Percentiles rank a stretch among this genome's conserved stretches.
phyloP scores from a whole-genome alignment of 2,888 invertebrate genomes.

The Mamestra brassicae region DNA sequence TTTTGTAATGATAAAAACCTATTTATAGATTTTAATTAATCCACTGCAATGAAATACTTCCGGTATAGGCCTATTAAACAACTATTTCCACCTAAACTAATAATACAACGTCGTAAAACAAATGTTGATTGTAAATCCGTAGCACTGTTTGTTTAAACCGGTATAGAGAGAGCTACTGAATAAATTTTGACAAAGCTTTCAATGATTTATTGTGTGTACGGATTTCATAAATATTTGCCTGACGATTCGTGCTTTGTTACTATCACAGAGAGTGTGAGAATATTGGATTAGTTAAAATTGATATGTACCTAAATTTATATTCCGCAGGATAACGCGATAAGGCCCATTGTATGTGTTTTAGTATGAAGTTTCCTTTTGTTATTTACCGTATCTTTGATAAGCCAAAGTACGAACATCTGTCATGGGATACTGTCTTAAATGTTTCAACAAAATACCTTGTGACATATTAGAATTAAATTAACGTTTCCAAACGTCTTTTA shows the following conservation, averaged over 20 bases:
- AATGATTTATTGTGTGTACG: conserved; percentile 19
- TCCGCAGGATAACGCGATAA: too few relatives aligned
- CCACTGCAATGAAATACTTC: too few relatives aligned
- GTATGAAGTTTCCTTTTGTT: too few relatives aligned
- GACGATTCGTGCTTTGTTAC: neutral
- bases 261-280: neutral
- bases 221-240: conserved; percentile 16
- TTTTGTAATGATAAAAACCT: too few relatives aligned
- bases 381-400: too few relatives aligned
- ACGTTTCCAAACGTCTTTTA: too few relatives aligned
- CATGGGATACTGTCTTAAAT: too few relatives aligned
- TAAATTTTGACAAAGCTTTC: conserved; percentile 4
- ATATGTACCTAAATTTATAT: neutral
- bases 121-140: conserved; percentile 2
- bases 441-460: too few relatives aligned
- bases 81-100: neutral
- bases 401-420: too few relatives aligned
- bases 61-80: neutral
- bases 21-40: too few relatives aligned
- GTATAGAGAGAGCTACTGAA: neutral
- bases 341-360: too few relatives aligned
- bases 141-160: neutral
- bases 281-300: neutral
- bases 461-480: too few relatives aligned
- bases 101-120: neutral